Percentiles rank a stretch among this genome's conserved stretches.
These are phyloP conservation scores for Oxyteleia sp. DNA, from an alignment of 2,888 invertebrate species.

Conservation along the genomic window DNA sequence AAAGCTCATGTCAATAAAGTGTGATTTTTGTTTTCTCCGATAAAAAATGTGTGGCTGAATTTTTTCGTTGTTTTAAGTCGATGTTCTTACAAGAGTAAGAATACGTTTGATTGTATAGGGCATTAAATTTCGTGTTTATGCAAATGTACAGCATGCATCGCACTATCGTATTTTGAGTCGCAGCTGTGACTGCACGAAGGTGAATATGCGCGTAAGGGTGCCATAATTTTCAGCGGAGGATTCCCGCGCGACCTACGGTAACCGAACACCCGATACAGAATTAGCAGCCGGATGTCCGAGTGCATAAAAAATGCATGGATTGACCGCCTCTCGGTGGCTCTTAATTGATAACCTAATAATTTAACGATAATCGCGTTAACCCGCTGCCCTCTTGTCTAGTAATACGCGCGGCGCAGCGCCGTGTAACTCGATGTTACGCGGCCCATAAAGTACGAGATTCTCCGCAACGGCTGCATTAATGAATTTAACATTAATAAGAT, in stretches of 20 bases:
- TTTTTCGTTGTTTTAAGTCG: conserved; percentile 41
- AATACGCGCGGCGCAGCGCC: conserved; percentile 43
- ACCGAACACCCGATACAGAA: conserved; percentile 64
- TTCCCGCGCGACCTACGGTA: conserved; percentile 64
- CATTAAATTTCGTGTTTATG: conserved; percentile 78
- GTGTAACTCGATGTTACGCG: conserved; percentile 48
- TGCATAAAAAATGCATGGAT: conserved; percentile 59
- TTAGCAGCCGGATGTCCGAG: conserved; percentile 65
- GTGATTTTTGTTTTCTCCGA: conserved; percentile 14
- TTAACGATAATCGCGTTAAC: conserved; percentile 79
- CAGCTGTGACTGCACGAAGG: conserved; percentile 80
- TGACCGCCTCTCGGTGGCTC: conserved; percentile 67
- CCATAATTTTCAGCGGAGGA: conserved; percentile 77
- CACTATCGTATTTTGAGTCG: conserved; percentile 83
- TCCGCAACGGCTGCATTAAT: conserved; percentile 39
- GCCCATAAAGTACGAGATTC: conserved; percentile 55
- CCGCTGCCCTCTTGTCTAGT: conserved; percentile 70
- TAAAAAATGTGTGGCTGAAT: conserved; percentile 23
- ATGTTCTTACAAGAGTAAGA: conserved; percentile 51
- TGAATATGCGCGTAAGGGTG: conserved; percentile 76
- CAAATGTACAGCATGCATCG: conserved; percentile 79
- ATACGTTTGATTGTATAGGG: conserved; percentile 68
- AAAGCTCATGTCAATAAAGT: conserved; percentile 31
- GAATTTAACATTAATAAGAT: conserved; percentile 62
- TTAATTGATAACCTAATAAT: conserved; percentile 80